Conservation (phyloP, 92 coral and sea anemone species). For the Scolanthus callimorphus region DNA sequence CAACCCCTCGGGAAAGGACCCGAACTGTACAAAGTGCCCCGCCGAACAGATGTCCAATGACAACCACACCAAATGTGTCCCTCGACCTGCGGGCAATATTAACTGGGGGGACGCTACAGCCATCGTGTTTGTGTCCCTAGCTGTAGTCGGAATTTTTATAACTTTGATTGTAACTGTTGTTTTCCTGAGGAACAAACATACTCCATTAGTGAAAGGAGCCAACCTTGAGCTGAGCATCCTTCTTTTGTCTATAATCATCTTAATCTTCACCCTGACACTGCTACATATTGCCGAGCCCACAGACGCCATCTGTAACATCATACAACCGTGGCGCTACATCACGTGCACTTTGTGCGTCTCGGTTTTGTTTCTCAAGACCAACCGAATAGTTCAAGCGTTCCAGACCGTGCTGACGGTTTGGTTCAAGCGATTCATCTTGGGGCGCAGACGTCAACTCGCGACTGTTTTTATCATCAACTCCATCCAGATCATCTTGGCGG, state of each 20-base stretch:
- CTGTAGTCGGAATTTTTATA: conserved; percentile 20
- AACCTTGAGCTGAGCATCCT: conserved; percentile 37
- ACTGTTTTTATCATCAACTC: conserved; percentile 19
- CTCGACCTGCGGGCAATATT: conserved; percentile 28
- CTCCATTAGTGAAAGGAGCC: conserved; percentile 44
- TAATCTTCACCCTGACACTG: conserved; percentile 30
- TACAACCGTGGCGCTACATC: conserved; percentile 51
- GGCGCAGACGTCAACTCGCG: conserved; percentile 17
- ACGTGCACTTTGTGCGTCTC: conserved; percentile 39
- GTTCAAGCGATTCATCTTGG: conserved; percentile 22
- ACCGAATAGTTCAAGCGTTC: conserved; percentile 43
- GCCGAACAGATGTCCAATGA: conserved; percentile 23
- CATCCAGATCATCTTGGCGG: conserved; percentile 20
- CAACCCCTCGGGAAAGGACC: conserved; percentile 11
- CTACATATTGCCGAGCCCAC: conserved; percentile 31
- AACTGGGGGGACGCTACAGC: conserved; percentile 34
- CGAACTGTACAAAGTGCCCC: conserved; percentile 37
- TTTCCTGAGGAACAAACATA: conserved; percentile 12
- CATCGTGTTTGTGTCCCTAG: conserved; percentile 7
- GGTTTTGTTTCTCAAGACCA: conserved; percentile 35
- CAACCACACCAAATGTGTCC: conserved; percentile 25
- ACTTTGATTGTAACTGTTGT: conserved; percentile 10
- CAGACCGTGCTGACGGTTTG: conserved; percentile 34
- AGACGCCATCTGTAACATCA: conserved; percentile 18
- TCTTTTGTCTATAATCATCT: conserved; percentile 13